Base-by-base conservation (phyloP, 1,140 invertebrate genomes). In the Bombus sylvicola region DNA sequence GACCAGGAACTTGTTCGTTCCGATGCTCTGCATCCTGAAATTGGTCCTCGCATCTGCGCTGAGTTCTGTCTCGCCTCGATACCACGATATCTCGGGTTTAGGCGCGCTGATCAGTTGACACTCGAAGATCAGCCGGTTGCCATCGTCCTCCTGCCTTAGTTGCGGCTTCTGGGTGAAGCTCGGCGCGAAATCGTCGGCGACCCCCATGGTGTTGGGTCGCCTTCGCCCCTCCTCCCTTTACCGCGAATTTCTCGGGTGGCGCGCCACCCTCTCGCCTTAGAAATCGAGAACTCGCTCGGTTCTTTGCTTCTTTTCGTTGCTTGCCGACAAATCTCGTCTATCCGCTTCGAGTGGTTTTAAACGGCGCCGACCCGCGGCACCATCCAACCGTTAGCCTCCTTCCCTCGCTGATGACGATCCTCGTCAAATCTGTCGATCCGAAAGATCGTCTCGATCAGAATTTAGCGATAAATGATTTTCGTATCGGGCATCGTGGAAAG, bases 161-260 rank as follows among this genome's bases (percentile, higher is more conserved):
- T 98, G 98, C 88, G 99, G 99, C 97, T 99, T 99, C 96, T 99
- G 98, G 78, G 98, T 98, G 96, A 99, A 99, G 96, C 98, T 99
- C 94, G 99, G 99, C 95, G 99, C 98, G 95, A 99, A 98, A 95
- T 99, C 98, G 95, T 99, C 98, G 94, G 97, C 96, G 95, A 97
- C 97, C 96, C 97, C 97, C 97, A 97, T 98, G 71, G 69, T 89
- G 83, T 59, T 41, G 92, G 92, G 91, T 87, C 91, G 92, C 93
- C 92, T 92, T 88, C 85, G 89, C 88, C 78, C 79, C 84, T 68
- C 18, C 64, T 77, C 75, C 81, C 53, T 62, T 81, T 88, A 86
- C 78, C 88, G 80, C 66, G 6, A 83, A 87, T 22, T 43, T 79
- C 71, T 43, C 41, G 78, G 66, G 68, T 77, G 68, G 64, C 62